phyloP scores from a whole-genome alignment of 2,888 invertebrate species.

The Drosophila austrosaltans region DNA sequence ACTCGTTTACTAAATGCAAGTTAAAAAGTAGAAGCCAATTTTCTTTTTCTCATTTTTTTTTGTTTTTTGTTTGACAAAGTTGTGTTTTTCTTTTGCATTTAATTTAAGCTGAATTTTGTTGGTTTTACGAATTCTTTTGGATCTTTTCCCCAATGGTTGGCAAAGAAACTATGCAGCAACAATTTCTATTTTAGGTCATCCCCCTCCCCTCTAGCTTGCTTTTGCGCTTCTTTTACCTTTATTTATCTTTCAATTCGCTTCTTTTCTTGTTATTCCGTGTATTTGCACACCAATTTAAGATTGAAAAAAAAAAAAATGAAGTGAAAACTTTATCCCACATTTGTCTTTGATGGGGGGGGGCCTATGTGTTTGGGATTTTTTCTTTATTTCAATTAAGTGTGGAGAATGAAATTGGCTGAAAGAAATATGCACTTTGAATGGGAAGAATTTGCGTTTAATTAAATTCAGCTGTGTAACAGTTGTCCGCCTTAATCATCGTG shows the following conservation, averaged over 20 bases:
- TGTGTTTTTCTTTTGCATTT: neutral
- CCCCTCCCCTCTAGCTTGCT: neutral
- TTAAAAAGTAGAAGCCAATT: no score
- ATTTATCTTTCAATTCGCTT: conserved; percentile 14
- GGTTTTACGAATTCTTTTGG: neutral
- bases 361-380: neutral
- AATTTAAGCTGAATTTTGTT: neutral
- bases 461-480: conserved; percentile 47
- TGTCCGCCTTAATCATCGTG: conserved; percentile 53
- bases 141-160: neutral
- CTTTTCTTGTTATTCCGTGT: neutral
- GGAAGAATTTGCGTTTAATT: conserved; percentile 64
- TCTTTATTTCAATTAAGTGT: conserved; percentile 36
- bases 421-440: conserved; percentile 37
- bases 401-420: neutral
- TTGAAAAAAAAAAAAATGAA: conserved; percentile 3
- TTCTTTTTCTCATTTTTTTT: no score
- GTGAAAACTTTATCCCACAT: conserved; percentile 8
- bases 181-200: neutral
- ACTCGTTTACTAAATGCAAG: no score
- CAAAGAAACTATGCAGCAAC: conserved; percentile 5
- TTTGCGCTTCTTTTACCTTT: neutral
- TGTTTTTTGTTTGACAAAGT: neutral
- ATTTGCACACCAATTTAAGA: conserved; percentile 11
- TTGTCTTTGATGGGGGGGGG: conserved; percentile 2